A percentile compares a stretch with the other conserved stretches of the same genome.
Conservation (phyloP, 2,113 vertebrate species). For the Myotis yumanensis region DNA sequence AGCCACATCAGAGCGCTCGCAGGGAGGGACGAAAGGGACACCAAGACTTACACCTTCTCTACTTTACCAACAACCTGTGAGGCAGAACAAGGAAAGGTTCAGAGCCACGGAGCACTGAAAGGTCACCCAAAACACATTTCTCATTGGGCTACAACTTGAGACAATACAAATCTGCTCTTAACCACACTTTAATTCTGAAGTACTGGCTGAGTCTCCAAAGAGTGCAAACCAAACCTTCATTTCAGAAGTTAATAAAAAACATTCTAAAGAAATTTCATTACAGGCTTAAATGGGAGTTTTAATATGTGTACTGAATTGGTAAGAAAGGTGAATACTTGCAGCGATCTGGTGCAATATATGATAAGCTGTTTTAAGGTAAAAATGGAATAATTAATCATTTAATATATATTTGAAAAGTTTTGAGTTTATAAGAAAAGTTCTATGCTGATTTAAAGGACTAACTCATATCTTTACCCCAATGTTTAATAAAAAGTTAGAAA, state of each 20-base stretch:
- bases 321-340: slow-evolving; percentile 50
- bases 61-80: background rate
- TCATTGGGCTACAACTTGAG: background rate
- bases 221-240: background rate
- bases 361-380: slow-evolving; percentile 66
- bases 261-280: slow-evolving; percentile 56
- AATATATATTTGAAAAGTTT: slow-evolving; percentile 62
- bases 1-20: background rate
- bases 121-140: background rate
- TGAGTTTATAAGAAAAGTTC: slow-evolving; percentile 65
- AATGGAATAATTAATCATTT: slow-evolving; percentile 75
- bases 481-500: slow-evolving; percentile 56
- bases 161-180: background rate
- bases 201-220: background rate
- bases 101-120: background rate
- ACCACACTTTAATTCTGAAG: slow-evolving; percentile 14
- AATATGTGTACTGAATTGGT: slow-evolving; percentile 61
- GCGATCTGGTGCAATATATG: slow-evolving; percentile 32
- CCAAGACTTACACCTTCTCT: accelerated
- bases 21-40: background rate
- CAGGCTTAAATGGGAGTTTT: slow-evolving; percentile 47
- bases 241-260: slow-evolving; percentile 12
- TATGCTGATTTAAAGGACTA: slow-evolving; percentile 59
- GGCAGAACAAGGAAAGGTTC: background rate
- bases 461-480: slow-evolving; percentile 40